Percentiles rank a stretch among this genome's conserved stretches.
phyloP scores from a whole-genome alignment of 2,888 invertebrate species.

The Unio pictorum region DNA sequence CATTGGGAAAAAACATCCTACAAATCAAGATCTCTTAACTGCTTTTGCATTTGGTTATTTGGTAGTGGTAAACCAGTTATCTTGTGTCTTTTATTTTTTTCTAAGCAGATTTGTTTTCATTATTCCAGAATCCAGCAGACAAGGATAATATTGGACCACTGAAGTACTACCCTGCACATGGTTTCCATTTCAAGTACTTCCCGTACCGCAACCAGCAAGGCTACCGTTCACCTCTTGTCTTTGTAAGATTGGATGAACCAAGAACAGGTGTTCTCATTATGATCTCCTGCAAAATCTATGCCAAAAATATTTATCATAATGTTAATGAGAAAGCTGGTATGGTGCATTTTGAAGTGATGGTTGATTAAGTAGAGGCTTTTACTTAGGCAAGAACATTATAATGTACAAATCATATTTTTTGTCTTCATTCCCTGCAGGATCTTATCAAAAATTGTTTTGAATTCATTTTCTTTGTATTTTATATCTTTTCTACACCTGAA shows the following conservation, averaged over 20 bases:
- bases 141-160: constrained; percentile 94
- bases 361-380: constrained; percentile 78
- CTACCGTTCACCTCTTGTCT: constrained; percentile 72
- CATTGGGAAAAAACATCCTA: too few relatives aligned
- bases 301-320: constrained; percentile 79
- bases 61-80: too few relatives aligned
- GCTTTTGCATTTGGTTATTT: too few relatives aligned
- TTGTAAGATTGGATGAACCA: constrained; percentile 71
- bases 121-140: constrained; percentile 84
- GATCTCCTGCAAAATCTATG: constrained; percentile 73
- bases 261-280: constrained; percentile 70
- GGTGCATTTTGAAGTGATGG: constrained; percentile 95
- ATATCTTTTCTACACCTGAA: too few relatives aligned
- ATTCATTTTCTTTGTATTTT: too few relatives aligned
- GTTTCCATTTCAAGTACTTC: constrained; percentile 78
- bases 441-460: too few relatives aligned
- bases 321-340: constrained; percentile 91
- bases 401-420: too few relatives aligned
- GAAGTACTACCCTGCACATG: constrained; percentile 78
- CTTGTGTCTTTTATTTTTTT: too few relatives aligned
- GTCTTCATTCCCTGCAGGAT: too few relatives aligned
- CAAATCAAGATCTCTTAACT: too few relatives aligned
- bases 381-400: too few relatives aligned
- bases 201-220: constrained; percentile 73
- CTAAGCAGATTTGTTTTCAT: too few relatives aligned